These are phyloP conservation scores for Chaenodraco wilsoni DNA, from an alignment of 2,797 vertebrate genomes.

Conservation along the genomic window DNA sequence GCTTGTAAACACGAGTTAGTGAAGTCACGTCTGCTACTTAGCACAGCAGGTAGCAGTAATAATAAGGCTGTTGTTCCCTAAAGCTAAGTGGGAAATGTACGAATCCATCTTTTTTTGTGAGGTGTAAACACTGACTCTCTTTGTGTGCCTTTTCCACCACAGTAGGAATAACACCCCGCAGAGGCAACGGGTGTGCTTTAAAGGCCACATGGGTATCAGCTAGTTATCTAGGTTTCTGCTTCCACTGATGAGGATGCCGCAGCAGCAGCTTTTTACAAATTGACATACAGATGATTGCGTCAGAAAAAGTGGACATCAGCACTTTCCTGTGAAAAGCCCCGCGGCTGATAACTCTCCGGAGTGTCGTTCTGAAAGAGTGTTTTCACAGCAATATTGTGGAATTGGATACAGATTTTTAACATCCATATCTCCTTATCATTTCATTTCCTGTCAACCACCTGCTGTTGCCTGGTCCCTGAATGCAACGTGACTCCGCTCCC, in stretches of 20 bases:
- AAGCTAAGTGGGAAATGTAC: slow-evolving; percentile 50
- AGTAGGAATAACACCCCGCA: slow-evolving; percentile 46
- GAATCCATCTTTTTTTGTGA: slow-evolving; percentile 24
- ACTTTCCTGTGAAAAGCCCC: neutral
- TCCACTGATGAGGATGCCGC: slow-evolving; percentile 10
- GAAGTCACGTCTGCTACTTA: slow-evolving; percentile 56
- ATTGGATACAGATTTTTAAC: neutral
- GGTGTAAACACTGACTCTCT: slow-evolving; percentile 42
- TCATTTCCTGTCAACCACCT: slow-evolving; percentile 29
- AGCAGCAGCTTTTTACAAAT: neutral
- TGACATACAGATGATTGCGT: neutral
- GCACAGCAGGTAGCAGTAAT: slow-evolving; percentile 64
- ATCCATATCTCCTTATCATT: neutral
- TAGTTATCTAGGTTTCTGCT: slow-evolving; percentile 5
- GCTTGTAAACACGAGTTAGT: slow-evolving; percentile 43
- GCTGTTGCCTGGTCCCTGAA: slow-evolving; percentile 27
- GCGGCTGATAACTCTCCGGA: neutral
- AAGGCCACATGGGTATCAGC: slow-evolving; percentile 29
- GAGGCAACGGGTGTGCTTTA: slow-evolving; percentile 21
- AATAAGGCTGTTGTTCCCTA: slow-evolving; percentile 39
- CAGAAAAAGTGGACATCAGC: neutral
- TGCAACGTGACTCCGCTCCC: slow-evolving; percentile 2
- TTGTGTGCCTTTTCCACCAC: slow-evolving; percentile 27
- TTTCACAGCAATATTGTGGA: neutral
- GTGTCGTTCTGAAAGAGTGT: neutral